phyloP scores from a whole-genome alignment of 64 coral and sea anemone genomes.

The Montipora efflorescens region DNA sequence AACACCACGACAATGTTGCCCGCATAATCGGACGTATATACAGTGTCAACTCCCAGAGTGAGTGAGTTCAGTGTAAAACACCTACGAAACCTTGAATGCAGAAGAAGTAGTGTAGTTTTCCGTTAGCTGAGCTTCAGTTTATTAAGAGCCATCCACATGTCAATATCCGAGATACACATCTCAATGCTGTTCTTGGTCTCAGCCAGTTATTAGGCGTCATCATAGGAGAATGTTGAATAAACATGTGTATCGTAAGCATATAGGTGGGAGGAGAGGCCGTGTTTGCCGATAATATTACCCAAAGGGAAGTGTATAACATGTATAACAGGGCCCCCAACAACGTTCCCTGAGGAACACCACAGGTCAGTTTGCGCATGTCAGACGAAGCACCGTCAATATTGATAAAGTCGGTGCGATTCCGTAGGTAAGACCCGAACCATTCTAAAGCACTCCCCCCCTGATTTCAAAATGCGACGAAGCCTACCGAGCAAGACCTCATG shows the following conservation, averaged over 20 bases:
- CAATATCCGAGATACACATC: background rate
- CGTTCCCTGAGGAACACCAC: background rate
- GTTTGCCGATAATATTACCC: background rate
- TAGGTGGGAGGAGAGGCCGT: background rate
- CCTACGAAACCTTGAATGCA: background rate
- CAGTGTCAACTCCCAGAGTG: background rate
- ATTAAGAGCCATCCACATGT: too few relatives aligned
- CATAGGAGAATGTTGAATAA: background rate
- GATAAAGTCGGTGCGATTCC: background rate
- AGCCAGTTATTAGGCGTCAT: background rate
- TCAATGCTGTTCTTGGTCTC: background rate
- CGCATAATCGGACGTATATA: background rate
- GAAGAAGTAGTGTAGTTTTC: background rate
- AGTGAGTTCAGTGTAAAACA: background rate
- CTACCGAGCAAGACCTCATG: background rate
- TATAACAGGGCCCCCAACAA: background rate
- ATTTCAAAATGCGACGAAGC: background rate
- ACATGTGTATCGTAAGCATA: background rate
- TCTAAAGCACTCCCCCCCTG: background rate
- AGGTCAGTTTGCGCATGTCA: background rate
- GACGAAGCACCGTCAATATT: background rate
- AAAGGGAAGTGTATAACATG: background rate
- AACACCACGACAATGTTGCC: background rate
- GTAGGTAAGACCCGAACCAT: too few relatives aligned
- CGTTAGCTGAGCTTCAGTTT: background rate